A percentile compares a stretch with the other conserved stretches of the same genome.
phyloP scores from a whole-genome alignment of 2,797 vertebrate species.

The Hozukius guyotensis region DNA sequence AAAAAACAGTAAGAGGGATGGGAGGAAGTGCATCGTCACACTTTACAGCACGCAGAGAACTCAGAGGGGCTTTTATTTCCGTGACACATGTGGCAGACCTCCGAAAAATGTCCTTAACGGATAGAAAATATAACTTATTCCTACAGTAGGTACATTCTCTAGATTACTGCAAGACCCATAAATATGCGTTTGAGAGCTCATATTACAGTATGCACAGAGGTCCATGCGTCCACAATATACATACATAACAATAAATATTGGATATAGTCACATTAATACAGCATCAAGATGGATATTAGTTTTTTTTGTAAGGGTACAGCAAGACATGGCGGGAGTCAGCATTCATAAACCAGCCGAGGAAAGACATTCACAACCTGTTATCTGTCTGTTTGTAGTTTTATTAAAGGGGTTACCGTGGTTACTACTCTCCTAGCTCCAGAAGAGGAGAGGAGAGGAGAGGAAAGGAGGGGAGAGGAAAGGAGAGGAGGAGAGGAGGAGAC shows the following conservation, averaged over 20 bases:
- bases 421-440: not conserved
- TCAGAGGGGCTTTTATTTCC: not conserved
- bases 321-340: conserved; percentile 10
- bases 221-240: conserved; percentile 87
- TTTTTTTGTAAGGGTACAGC: conserved; percentile 14
- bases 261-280: conserved; percentile 83
- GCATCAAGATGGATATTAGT: conserved; percentile 69
- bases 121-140: conserved; percentile 86
- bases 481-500: not conserved
- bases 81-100: conserved; percentile 11
- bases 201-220: conserved; percentile 86
- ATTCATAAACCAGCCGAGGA: conserved; percentile 29
- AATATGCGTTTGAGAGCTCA: conserved; percentile 83
- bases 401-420: conserved; percentile 1
- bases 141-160: conserved; percentile 82
- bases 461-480: not conserved
- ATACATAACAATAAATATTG: conserved; percentile 88
- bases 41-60: conserved; percentile 7
- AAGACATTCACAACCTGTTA: not conserved
- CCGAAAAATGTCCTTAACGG: conserved; percentile 69
- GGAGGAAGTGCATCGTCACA: conserved; percentile 1
- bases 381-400: not conserved
- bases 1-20: not conserved
- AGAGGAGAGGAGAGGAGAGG: no score
- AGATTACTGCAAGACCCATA: conserved; percentile 80